These are phyloP conservation scores for Notodonta dromedarius DNA, from an alignment of 2,888 invertebrate genomes.

Conservation along the genomic window DNA sequence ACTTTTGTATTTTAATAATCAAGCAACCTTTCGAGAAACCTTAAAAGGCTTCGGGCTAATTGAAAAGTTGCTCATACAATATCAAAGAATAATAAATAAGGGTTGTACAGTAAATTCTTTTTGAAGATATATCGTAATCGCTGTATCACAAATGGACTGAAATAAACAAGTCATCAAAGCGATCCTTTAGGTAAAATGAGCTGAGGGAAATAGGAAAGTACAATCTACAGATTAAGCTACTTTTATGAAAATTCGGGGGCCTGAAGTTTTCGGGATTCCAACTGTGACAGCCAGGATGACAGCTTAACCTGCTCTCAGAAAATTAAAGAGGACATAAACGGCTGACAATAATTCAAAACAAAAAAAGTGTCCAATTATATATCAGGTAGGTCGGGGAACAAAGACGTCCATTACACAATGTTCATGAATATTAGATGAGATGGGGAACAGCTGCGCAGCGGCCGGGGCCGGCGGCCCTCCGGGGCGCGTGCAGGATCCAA, in stretches of 20 bases:
- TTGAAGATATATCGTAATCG: constrained; percentile 1
- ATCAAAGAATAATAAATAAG: constrained; percentile 21
- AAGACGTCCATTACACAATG: constrained; percentile 38
- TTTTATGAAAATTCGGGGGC: too few species aligned
- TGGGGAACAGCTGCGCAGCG: constrained; percentile 23
- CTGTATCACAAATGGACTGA: too few species aligned
- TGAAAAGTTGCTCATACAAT: constrained; percentile 23
- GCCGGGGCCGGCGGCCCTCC: constrained; percentile 32
- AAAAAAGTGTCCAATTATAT: neutral
- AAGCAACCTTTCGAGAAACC: neutral
- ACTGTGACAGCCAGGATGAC: too few species aligned
- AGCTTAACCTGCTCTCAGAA: too few species aligned
- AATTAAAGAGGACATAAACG: too few species aligned
- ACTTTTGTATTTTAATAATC: too few species aligned
- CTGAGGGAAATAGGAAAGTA: too few species aligned
- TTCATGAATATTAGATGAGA: constrained; percentile 55
- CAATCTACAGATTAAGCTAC: too few species aligned
- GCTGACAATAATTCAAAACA: too few species aligned
- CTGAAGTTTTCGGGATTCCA: too few species aligned
- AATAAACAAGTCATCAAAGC: too few species aligned
- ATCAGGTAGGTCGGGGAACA: constrained; percentile 18
- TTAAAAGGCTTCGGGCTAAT: constrained; percentile 27
- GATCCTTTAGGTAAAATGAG: too few species aligned
- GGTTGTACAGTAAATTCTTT: constrained; percentile 22
- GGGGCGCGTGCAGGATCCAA: constrained; percentile 35